A percentile compares a stretch with the other conserved stretches of the same genome.
phyloP scores from a whole-genome alignment of 2,797 vertebrate genomes.

The Sebastes vulpes region DNA sequence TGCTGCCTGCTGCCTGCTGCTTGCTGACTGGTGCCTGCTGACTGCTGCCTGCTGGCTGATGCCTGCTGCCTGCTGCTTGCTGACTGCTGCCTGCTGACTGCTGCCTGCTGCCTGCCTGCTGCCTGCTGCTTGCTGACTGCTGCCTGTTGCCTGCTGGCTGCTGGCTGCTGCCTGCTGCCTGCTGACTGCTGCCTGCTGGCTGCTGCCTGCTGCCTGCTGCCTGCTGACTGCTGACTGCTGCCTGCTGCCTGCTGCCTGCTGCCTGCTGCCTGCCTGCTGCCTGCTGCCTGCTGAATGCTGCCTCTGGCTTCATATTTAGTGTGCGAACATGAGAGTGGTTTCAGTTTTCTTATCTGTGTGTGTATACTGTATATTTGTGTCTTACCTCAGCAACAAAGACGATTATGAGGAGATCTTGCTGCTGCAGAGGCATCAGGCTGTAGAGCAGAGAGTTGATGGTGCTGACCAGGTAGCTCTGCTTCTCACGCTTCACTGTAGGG shows the following conservation, averaged over 20 bases:
- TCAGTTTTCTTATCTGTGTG: not conserved
- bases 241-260: no score
- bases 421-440: slow-evolving; percentile 81
- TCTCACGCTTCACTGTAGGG: slow-evolving; percentile 89
- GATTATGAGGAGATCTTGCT: slow-evolving; percentile 85
- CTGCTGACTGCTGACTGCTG: fast-evolving
- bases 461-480: slow-evolving; percentile 87
- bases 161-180: no score
- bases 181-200: no score
- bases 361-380: not conserved
- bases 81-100: no score
- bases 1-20: not conserved
- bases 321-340: not conserved
- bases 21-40: no score
- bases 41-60: fast-evolving
- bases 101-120: no score
- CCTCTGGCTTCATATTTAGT: not conserved
- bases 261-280: no score
- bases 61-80: no score
- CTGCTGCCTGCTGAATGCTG: not conserved
- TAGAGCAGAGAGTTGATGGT: slow-evolving; percentile 88
- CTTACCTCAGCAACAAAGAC: slow-evolving; percentile 91
- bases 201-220: no score
- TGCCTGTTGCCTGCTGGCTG: no score
- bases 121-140: no score